Base-by-base conservation (phyloP, 2,797 vertebrate genomes). In the Pipistrellus kuhlii region DNA sequence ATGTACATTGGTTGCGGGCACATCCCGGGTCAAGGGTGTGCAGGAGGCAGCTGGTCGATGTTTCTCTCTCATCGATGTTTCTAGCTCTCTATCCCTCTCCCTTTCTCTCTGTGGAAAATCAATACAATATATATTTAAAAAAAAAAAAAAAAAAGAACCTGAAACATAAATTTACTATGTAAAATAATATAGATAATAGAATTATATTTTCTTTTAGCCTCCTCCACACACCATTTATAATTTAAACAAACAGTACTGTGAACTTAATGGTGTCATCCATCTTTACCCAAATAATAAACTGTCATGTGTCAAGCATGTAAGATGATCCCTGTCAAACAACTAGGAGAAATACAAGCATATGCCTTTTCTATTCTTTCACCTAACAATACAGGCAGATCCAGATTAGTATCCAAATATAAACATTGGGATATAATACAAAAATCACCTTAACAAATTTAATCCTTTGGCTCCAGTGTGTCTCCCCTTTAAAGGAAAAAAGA, bases 101-200 rank as follows among this genome's bases (percentile, higher is more conserved):
- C 38, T 41, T 41, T 41, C 38, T 41, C 38, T 41, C 38, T 41
- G 38, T 41, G 38, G 38, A 41, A 41, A 41, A 41, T 41, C 38
- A 7, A 41, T 41, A 41, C 6, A 41, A 41, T 41, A 41, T 41
- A 41, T 41, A 6, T 41, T 41, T 38, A 5, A 3, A 38, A 38
- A 38, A 4, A 38, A 38, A 5, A 1, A 6, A 41, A 7, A 6
- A 7, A 41, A 71, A 62, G 17, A 91, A 69, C 6, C 69, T 27
- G 2, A 78, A 81, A 59, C 25, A 68, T 87, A 81, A 84, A 84
- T 82, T 41, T 66, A 38, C 8, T 85, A 23, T 53, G 18, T 51
- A 87, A 88, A 44, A 80, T 87, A 30, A 85, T 59, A 73, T 41
- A 82, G 21, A 27, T 82, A 68, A 69, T 59, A 59, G 81, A 75